Percentiles rank a stretch among this genome's conserved stretches.
These are phyloP conservation scores for Zapornia atra DNA, from an alignment of 2,113 vertebrate genomes.

Conservation along the genomic window DNA sequence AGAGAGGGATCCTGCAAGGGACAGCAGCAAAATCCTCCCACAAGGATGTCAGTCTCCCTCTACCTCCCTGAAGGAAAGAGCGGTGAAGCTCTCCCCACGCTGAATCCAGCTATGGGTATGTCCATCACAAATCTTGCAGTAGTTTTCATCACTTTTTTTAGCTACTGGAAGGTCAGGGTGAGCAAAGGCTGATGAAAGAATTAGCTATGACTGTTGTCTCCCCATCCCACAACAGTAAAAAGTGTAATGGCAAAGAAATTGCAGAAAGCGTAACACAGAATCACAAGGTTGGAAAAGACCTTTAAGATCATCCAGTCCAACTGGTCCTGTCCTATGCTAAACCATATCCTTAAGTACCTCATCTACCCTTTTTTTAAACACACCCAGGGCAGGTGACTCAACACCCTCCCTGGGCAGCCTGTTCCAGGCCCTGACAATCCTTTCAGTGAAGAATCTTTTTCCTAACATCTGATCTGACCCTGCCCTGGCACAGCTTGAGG, in stretches of 20 bases:
- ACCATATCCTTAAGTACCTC: too few species aligned
- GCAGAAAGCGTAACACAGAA: background rate
- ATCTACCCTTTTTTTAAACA: too few species aligned
- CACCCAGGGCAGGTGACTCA: too few species aligned
- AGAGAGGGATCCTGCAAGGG: background rate
- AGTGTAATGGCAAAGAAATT: background rate
- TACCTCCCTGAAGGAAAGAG: background rate
- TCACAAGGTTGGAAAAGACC: too few species aligned
- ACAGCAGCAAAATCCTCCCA: background rate
- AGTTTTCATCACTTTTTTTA: background rate
- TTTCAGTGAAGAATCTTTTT: too few species aligned
- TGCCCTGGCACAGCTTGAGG: too few species aligned
- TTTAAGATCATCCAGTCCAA: too few species aligned
- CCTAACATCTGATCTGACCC: too few species aligned
- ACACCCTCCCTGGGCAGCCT: too few species aligned
- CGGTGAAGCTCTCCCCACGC: background rate
- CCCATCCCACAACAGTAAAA: background rate
- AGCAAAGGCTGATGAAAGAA: background rate
- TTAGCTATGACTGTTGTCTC: background rate
- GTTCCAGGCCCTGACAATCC: too few species aligned
- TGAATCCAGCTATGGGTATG: rapidly evolving
- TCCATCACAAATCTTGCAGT: background rate
- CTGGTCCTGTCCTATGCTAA: too few species aligned
- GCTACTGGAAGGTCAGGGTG: background rate
- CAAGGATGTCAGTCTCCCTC: background rate